A percentile compares a stretch with the other conserved stretches of the same genome.
Evolutionary conservation across 2,113 vertebrate genomes (phyloP).

Genomic region (Cebus imitator): DNA sequence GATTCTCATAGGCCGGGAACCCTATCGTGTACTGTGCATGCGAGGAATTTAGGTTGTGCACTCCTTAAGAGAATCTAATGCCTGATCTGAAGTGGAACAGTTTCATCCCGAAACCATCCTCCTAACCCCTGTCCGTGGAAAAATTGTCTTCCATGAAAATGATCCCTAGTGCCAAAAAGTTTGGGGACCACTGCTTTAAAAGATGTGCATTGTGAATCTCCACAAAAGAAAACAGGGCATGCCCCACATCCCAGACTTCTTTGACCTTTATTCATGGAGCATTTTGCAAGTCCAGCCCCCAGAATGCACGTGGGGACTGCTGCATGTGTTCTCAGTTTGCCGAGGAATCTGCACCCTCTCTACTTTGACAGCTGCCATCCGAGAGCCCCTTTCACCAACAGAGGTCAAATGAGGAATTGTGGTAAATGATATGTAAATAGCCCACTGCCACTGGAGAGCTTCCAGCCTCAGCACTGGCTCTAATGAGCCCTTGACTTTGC

Average conservation of each 20-base stretch:
- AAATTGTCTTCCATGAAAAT: too few relatives aligned
- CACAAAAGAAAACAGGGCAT: not conserved
- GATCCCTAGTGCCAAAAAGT: too few relatives aligned
- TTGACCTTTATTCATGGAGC: not conserved
- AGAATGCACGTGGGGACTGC: not conserved
- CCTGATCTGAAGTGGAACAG: too few relatives aligned
- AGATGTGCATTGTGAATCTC: not conserved
- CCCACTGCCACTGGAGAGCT: not conserved
- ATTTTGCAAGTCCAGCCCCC: not conserved
- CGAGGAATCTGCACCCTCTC: not conserved
- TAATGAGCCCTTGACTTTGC: not conserved
- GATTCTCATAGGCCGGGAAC: too few relatives aligned
- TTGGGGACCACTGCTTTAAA: not conserved
- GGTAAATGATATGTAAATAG: not conserved
- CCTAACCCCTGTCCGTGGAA: too few relatives aligned
- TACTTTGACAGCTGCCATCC: not conserved
- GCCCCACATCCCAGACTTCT: not conserved
- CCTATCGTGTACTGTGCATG: too few relatives aligned
- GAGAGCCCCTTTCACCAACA: not conserved
- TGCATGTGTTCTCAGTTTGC: rapidly evolving
- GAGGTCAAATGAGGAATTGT: not conserved
- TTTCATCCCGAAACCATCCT: too few relatives aligned
- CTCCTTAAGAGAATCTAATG: too few relatives aligned
- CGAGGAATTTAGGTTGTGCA: too few relatives aligned
- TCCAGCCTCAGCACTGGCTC: not conserved